These are phyloP conservation scores for Neopipo cinnamomea DNA, from an alignment of 2,113 vertebrate genomes.

Conservation along the genomic window DNA sequence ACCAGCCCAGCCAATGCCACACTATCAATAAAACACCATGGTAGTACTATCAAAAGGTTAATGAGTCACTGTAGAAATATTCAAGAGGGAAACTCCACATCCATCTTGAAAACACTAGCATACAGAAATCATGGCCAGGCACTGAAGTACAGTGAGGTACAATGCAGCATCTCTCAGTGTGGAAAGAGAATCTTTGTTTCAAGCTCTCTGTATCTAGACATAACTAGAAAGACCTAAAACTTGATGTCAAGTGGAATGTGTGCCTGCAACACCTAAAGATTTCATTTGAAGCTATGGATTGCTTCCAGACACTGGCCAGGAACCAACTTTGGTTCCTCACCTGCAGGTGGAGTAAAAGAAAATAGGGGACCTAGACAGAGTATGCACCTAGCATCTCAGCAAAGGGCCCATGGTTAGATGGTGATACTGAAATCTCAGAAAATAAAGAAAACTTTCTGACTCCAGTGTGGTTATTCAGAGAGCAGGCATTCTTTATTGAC, in stretches of 20 bases:
- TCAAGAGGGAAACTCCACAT: not conserved
- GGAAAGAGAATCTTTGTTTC: not conserved
- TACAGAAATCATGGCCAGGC: not conserved
- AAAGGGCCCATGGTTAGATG: not conserved
- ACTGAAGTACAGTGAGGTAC: not conserved
- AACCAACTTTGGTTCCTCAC: not conserved
- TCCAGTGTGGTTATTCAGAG: not conserved
- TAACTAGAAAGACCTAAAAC: not conserved
- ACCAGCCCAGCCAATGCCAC: slow-evolving; percentile 93
- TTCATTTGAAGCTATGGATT: not conserved
- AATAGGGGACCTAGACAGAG: not conserved
- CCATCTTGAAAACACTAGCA: not conserved
- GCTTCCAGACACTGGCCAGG: not conserved
- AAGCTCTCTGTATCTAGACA: not conserved
- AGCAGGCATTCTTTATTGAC: not conserved
- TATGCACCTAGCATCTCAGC: not conserved
- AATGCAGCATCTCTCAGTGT: not conserved
- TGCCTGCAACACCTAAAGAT: not conserved
- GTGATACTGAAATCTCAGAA: not conserved
- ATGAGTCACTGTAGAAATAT: not conserved
- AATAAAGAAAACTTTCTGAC: not conserved
- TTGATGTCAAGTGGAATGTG: not conserved
- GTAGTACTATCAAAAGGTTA: not conserved
- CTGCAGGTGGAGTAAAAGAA: not conserved
- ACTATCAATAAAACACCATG: slow-evolving; percentile 74